Evolutionary conservation across 2,113 vertebrate genomes (phyloP), one percentile per base, ranked within the genome.

Genomic region (Rhea americana): DNA sequence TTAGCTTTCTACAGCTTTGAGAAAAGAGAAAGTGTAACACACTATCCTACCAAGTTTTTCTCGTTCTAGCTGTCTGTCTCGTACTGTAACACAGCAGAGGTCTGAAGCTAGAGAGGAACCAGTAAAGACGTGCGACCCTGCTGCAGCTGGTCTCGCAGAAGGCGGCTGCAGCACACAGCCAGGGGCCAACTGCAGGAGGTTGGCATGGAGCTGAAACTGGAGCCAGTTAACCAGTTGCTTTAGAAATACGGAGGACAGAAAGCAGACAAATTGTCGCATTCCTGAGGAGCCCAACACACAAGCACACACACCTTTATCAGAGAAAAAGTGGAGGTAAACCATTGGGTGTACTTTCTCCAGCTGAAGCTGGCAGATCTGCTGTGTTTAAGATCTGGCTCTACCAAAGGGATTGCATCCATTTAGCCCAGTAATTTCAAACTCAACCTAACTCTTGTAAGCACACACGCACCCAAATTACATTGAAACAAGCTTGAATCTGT

Each of bases 71-170:
- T 32, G 28, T 19, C 18, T 43, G 9, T 32, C n/a, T 50, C 25
- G 13, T 5, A 28, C 11, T 41, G 50, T 30, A 22, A 16, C 32
- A 32, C 5, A 24, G 24, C 8, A 17, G 20, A 47, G 0, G 1
- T 35, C 63, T 10, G 53, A 20, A 80, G 51, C 0, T 2, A 53
- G 14, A 22, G n/a, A 75, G 20, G 45, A 59, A 76, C 61, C 55
- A 32, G 51, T 35, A 55, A 5, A 12, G 24, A 24, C 0, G 0
- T 3, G 13, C 2, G 4, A 3, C 7, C 48, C 19, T 20, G 61
- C 3, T 1, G 2, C 18, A 11, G 17, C 3, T 66, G 6, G 53
- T 17, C 21, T 0, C 47, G 47, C n/a, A 59, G 77, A 5, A 84
- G 53, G 10, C 25, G 9, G 66, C 61, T 85, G 47, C 37, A 58